A percentile compares a stretch with the other conserved stretches of the same genome.
These are phyloP conservation scores for Drosophila gunungcola DNA, from an alignment of 1,140 invertebrate species.

Conservation along the genomic window DNA sequence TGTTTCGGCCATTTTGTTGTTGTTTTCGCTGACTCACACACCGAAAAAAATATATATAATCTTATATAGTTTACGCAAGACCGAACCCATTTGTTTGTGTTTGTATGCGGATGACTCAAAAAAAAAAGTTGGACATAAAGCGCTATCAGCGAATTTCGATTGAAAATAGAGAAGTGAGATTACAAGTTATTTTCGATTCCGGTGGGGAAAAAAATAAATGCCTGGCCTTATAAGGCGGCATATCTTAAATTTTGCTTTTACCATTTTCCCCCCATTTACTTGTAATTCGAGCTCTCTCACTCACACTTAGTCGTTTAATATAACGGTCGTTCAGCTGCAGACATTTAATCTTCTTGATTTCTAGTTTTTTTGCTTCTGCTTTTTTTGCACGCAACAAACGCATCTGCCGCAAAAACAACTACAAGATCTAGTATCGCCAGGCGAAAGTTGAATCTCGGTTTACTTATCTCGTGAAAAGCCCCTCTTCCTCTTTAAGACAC, in stretches of 20 bases:
- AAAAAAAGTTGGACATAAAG: conserved; percentile 65
- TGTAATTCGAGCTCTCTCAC: conserved; percentile 48
- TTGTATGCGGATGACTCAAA: conserved; percentile 51
- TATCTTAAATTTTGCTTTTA: conserved; percentile 16
- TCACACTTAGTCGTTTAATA: not conserved
- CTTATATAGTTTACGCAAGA: conserved; percentile 64
- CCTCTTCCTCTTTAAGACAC: not conserved
- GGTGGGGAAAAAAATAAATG: conserved; percentile 8
- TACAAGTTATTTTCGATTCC: conserved; percentile 15
- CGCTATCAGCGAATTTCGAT: conserved; percentile 54
- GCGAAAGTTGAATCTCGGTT: conserved; percentile 55
- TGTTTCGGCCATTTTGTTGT: conserved; percentile 47
- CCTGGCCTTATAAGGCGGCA: conserved; percentile 47
- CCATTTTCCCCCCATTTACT: conserved; percentile 35
- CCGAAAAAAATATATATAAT: not conserved
- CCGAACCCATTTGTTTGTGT: conserved; percentile 29
- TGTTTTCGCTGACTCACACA: conserved; percentile 61
- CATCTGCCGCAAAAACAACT: conserved; percentile 47
- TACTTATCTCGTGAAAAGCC: not conserved
- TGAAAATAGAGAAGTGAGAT: conserved; percentile 39
- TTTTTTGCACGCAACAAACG: conserved; percentile 40
- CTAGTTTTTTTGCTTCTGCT: conserved; percentile 35
- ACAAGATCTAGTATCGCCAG: conserved; percentile 34
- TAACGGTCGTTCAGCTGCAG: conserved; percentile 65
- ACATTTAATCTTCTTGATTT: conserved; percentile 65